Base-by-base conservation (phyloP, 2,888 invertebrate genomes). In the Lochmaea capreae region DNA sequence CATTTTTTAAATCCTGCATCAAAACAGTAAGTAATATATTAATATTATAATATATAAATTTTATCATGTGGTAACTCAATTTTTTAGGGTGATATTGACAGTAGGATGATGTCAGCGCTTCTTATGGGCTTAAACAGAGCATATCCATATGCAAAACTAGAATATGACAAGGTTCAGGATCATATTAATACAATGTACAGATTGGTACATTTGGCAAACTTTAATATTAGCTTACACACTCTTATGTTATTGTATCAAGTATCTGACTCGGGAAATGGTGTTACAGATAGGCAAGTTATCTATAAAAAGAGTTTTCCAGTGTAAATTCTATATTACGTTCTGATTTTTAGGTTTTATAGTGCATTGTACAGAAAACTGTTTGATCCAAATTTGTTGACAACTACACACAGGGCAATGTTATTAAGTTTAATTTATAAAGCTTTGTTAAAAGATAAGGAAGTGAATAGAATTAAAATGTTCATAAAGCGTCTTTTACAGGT, bases 1-100 rank as follows among this genome's bases (percentile, higher is more conserved):
- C 96, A 0, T 96, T 99, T 86, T 99, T 99, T 89, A 97, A 97
- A 88, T 94, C 96, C 65, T 92, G 94, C 72, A 92, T 97, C 6
- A 96, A 97, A 85, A 93, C 92, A 89, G 93, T 92, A 81, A 80
- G 80, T 71, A 61, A 63, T 49, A 18, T 26, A 67, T 71, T 65
- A 16, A 52, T n/a, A n/a, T 58, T 33, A 22, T 61, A 18, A 12
- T 12, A 65, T 10, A 65, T 6, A 43, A 22, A 46, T 16, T 67
- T 67, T 59, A 26, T 14, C 4, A 22, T 16, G 10, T 75, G 10
- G 10, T 68, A 39, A 9, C 33, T 49, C 65, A 49, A 18, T 54
- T 69, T 78, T 82, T 77, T 77, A 90, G 86, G 94, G 94, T 3
- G 94, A 95, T 76, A 91, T 96, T 0, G 94, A 96, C 83, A 93